Conservation (phyloP, 2,113 vertebrate species). For the Rana temporaria region DNA sequence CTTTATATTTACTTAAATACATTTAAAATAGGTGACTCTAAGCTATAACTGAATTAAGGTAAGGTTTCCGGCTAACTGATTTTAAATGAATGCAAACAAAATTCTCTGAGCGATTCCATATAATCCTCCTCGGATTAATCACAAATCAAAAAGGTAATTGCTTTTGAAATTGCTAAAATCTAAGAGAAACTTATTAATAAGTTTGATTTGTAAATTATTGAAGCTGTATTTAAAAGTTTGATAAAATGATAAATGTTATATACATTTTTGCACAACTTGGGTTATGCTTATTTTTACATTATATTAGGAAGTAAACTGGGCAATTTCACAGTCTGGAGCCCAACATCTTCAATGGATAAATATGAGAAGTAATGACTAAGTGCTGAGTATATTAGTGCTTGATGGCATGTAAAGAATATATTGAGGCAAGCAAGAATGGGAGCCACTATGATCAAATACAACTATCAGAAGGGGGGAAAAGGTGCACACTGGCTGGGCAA, state of each 20-base stretch:
- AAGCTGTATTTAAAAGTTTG: conserved; percentile 3
- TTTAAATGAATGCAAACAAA: conserved; percentile 41
- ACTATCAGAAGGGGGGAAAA: too few species aligned
- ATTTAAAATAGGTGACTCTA: background rate
- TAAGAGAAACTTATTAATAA: conserved; percentile 40
- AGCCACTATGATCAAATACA: too few species aligned
- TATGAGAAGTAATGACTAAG: too few species aligned
- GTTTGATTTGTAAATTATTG: conserved; percentile 29
- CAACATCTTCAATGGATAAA: too few species aligned
- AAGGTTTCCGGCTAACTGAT: conserved; percentile 33
- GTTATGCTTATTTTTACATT: too few species aligned
- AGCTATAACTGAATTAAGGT: background rate
- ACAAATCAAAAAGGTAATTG: conserved; percentile 50
- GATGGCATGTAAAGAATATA: too few species aligned
- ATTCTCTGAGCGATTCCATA: conserved; percentile 12
- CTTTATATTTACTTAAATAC: conserved; percentile 59
- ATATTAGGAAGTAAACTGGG: too few species aligned
- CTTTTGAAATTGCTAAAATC: conserved; percentile 37
- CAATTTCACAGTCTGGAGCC: too few species aligned
- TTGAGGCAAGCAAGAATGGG: too few species aligned
- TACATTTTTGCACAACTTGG: background rate
- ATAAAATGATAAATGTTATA: background rate
- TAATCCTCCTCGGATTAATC: conserved; percentile 46
- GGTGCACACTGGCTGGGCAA: too few species aligned
- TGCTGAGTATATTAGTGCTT: too few species aligned